Conservation (phyloP, 2,888 invertebrate genomes). For the Leucozona laternaria region DNA sequence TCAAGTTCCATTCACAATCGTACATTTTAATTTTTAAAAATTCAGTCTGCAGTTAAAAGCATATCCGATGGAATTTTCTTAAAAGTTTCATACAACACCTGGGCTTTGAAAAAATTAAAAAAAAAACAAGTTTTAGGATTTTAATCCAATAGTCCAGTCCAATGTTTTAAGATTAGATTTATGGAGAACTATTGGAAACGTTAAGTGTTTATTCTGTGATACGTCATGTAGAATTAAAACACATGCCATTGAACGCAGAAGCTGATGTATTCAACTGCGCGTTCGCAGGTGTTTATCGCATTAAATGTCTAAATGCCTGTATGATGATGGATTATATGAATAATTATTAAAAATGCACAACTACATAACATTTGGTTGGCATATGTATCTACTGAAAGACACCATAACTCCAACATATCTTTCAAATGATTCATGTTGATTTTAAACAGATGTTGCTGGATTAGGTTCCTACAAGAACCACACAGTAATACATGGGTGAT, state of each 20-base stretch:
- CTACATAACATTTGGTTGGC: neutral
- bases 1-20: slow-evolving; percentile 20
- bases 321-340: slow-evolving; percentile 22
- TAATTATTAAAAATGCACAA: neutral
- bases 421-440: neutral
- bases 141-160: slow-evolving; percentile 1
- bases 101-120: slow-evolving; percentile 1
- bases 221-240: slow-evolving; percentile 35
- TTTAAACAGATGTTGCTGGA: neutral
- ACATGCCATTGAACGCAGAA: slow-evolving; percentile 27
- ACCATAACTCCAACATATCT: no score
- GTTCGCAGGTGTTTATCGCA: slow-evolving; percentile 29
- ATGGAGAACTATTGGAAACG: slow-evolving; percentile 31
- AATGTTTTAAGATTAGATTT: slow-evolving; percentile 23
- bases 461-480: neutral
- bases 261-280: neutral
- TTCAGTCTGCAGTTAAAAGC: neutral
- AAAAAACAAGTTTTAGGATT: slow-evolving; percentile 19
- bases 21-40: neutral
- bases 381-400: neutral
- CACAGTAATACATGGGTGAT: neutral
- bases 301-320: slow-evolving; percentile 18
- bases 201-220: slow-evolving; percentile 41
- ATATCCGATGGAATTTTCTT: slow-evolving; percentile 10
- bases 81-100: slow-evolving; percentile 19